Conservation (phyloP, 1,140 invertebrate genomes). For the Archivesica marissinica region DNA sequence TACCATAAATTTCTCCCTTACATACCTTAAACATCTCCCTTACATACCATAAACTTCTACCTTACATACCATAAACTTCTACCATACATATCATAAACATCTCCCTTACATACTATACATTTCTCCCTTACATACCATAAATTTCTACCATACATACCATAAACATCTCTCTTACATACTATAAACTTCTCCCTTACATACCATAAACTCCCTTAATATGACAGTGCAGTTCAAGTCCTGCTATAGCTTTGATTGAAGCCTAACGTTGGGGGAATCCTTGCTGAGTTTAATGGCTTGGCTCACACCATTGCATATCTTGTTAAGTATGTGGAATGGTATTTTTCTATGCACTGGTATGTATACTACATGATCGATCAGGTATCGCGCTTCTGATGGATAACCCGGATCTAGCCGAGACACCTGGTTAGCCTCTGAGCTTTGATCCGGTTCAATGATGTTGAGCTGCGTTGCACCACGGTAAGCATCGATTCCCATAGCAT, state of each 20-base stretch:
- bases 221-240: too few species aligned
- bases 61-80: too few species aligned
- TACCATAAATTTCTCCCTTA: too few species aligned
- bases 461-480: constrained; percentile 83
- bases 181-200: too few species aligned
- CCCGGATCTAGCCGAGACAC: constrained; percentile 61
- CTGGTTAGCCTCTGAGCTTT: background rate
- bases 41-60: too few species aligned
- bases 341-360: constrained; percentile 83
- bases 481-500: constrained; percentile 82
- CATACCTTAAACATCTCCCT: too few species aligned
- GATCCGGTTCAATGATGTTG: constrained; percentile 79
- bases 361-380: constrained; percentile 83
- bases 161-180: too few species aligned
- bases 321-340: constrained; percentile 81
- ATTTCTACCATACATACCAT: too few species aligned
- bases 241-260: constrained; percentile 67
- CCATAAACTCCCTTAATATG: too few species aligned
- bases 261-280: constrained; percentile 64
- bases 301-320: constrained; percentile 75
- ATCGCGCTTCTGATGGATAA: constrained; percentile 82
- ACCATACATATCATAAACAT: too few species aligned
- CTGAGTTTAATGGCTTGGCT: constrained; percentile 64
- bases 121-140: too few species aligned
- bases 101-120: too few species aligned